These are phyloP conservation scores for Tortrix viridana DNA, from an alignment of 2,888 invertebrate species.

Conservation along the genomic window DNA sequence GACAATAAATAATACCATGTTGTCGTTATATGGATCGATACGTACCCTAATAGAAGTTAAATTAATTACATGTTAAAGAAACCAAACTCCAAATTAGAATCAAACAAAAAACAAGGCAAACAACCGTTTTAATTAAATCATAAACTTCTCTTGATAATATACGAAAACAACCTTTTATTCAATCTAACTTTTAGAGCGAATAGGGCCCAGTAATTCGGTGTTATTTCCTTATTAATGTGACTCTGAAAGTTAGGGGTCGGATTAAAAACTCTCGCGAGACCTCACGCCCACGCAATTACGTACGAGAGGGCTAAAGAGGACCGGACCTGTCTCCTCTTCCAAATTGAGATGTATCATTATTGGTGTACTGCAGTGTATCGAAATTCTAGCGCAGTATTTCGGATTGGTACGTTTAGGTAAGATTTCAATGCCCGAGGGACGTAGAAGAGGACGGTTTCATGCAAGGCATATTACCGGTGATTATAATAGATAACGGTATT, in stretches of 20 bases:
- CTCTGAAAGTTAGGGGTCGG: conserved; percentile 66
- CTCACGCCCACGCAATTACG: conserved; percentile 66
- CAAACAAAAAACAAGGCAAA: conserved; percentile 44
- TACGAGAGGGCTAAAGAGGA: conserved; percentile 51
- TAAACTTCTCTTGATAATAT: conserved; percentile 67
- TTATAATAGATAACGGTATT: conserved; percentile 24
- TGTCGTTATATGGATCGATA: no score
- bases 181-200: conserved; percentile 76
- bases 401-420: conserved; percentile 16
- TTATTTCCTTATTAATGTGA: conserved; percentile 79
- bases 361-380: conserved; percentile 38
- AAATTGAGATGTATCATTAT: conserved; percentile 59
- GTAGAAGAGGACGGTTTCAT: conserved; percentile 23
- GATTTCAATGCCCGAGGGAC: conserved; percentile 19
- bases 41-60: no score
- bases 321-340: conserved; percentile 49
- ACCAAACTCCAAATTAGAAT: conserved; percentile 1
- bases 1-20: no score
- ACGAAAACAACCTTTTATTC: conserved; percentile 75
- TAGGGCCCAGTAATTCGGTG: conserved; percentile 71
- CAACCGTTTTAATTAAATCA: conserved; percentile 68
- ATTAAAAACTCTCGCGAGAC: conserved; percentile 77
- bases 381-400: conserved; percentile 25
- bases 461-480: conserved; percentile 16
- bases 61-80: no score